These are phyloP conservation scores for Myathropa florea DNA, from an alignment of 2,888 invertebrate species.

Conservation along the genomic window DNA sequence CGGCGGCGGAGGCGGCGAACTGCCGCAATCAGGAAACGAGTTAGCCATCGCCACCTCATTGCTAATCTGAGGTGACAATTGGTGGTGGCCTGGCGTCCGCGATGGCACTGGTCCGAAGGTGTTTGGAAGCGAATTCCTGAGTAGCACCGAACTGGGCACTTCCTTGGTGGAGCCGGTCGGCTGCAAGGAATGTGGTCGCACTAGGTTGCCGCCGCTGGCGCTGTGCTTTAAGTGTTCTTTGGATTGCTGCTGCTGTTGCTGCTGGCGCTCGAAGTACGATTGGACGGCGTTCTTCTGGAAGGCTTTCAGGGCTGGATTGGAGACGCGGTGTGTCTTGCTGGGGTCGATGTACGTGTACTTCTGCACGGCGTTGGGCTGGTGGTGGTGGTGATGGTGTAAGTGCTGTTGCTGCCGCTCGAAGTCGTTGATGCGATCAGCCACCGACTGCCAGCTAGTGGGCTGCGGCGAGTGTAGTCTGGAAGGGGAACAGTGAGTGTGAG, in stretches of 20 bases:
- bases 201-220: slow-evolving; percentile 74
- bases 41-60: slow-evolving; percentile 14
- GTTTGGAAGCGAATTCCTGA: slow-evolving; percentile 79
- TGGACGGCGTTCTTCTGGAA: slow-evolving; percentile 91
- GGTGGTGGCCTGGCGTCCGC: slow-evolving; percentile 51
- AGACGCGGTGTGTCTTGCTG: slow-evolving; percentile 87
- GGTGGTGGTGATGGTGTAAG: slow-evolving; percentile 75
- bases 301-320: slow-evolving; percentile 88
- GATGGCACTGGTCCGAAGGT: slow-evolving; percentile 68
- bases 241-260: slow-evolving; percentile 83
- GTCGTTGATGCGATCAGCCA: slow-evolving; percentile 85
- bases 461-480: slow-evolving; percentile 72
- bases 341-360: slow-evolving; percentile 88
- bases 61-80: slow-evolving; percentile 51
- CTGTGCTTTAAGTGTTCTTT: slow-evolving; percentile 71
- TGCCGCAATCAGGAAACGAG: slow-evolving; percentile 55
- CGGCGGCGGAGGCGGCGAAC: slow-evolving; percentile 78
- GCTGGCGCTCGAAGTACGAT: slow-evolving; percentile 90
- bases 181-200: slow-evolving; percentile 78
- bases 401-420: slow-evolving; percentile 82
- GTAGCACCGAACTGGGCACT: slow-evolving; percentile 68
- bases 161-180: slow-evolving; percentile 72
- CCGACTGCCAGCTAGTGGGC: slow-evolving; percentile 82
- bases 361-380: slow-evolving; percentile 74
- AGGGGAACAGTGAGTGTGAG: slow-evolving; percentile 16